Percentiles rank a stretch among this genome's conserved stretches.
phyloP scores from a whole-genome alignment of 2,113 vertebrate genomes.

The Rhinopomastus cyanomelas region DNA sequence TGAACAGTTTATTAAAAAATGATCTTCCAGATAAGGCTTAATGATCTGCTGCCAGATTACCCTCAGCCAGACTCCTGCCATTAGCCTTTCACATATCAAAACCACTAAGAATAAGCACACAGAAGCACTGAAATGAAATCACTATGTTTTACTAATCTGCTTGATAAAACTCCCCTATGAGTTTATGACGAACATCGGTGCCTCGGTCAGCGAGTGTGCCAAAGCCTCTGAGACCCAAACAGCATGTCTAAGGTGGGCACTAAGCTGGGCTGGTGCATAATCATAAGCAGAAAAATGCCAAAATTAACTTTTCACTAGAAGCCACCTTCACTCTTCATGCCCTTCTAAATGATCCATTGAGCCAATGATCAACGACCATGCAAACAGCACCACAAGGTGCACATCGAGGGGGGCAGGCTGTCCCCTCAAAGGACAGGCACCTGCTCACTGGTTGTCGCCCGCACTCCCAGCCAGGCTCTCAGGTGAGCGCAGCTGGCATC shows the following conservation, averaged over 20 bases:
- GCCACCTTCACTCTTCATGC: background rate
- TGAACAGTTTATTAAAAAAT: background rate
- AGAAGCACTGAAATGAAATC: background rate
- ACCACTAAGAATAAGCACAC: background rate
- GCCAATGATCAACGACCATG: background rate
- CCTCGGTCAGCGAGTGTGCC: accelerated
- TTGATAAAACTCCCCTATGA: background rate
- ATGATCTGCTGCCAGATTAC: background rate
- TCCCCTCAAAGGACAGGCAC: background rate
- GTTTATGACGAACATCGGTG: background rate
- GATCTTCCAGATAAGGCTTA: background rate
- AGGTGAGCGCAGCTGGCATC: accelerated
- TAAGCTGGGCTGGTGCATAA: background rate
- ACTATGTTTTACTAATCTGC: background rate
- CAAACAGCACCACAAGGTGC: background rate
- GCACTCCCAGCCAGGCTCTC: background rate
- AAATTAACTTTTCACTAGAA: background rate
- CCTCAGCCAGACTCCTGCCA: background rate
- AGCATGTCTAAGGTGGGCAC: background rate
- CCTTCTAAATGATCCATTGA: accelerated
- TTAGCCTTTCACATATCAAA: background rate
- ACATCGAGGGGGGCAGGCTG: background rate
- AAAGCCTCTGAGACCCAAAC: accelerated
- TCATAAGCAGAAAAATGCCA: background rate
- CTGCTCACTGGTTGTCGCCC: accelerated